These are phyloP conservation scores for Pachyseris speciosa DNA, from an alignment of 64 coral and sea anemone species.

Conservation along the genomic window DNA sequence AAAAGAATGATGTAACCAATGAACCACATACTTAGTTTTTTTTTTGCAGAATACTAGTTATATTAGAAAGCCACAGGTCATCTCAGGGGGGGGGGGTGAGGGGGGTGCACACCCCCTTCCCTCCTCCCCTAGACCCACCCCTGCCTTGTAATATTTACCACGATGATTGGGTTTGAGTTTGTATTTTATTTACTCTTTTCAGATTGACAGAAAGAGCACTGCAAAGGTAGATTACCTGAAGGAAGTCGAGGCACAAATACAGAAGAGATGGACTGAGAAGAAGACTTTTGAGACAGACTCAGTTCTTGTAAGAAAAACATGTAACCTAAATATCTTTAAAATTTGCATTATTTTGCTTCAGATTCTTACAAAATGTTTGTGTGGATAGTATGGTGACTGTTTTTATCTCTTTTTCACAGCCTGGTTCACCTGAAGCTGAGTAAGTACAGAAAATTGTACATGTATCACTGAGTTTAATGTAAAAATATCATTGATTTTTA, in stretches of 20 bases:
- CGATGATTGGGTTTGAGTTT: no score
- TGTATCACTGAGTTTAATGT: not conserved
- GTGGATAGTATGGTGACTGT: not conserved
- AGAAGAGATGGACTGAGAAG: constrained; percentile 58
- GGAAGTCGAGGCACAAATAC: constrained; percentile 50
- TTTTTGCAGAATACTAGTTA: no score
- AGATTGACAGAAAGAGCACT: constrained; percentile 77
- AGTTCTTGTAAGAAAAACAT: constrained; percentile 15
- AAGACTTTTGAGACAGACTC: constrained; percentile 66
- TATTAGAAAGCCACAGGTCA: no score
- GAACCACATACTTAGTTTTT: no score
- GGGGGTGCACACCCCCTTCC: no score
- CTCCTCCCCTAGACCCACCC: no score
- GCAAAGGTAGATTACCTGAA: constrained; percentile 75
- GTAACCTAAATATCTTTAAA: no score
- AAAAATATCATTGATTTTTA: no score
- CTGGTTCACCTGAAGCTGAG: constrained; percentile 25
- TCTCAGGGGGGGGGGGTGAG: no score
- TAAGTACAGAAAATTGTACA: not conserved
- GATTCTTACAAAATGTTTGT: not conserved
- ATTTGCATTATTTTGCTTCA: not conserved
- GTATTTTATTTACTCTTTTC: not conserved
- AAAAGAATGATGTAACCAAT: no score
- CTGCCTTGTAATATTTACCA: no score
- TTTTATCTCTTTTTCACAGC: not conserved